phyloP scores from a whole-genome alignment of 2,113 vertebrate species.

The Podarcis raffonei region DNA sequence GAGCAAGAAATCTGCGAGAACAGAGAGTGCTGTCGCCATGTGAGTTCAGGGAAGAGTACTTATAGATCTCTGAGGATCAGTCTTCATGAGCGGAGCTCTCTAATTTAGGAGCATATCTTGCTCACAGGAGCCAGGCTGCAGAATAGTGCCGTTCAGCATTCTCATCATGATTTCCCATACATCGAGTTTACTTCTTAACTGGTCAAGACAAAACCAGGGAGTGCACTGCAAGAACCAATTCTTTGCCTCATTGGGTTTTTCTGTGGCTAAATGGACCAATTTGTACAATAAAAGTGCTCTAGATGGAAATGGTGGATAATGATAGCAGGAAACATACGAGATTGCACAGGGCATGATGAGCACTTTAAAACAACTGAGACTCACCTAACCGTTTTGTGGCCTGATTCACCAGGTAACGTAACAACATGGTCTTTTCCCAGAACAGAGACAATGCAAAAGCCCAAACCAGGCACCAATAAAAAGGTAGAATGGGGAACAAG shows the following conservation, averaged over 20 bases:
- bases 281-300: neutral
- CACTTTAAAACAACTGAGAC: neutral
- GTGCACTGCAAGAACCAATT: neutral
- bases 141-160: neutral
- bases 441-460: constrained; percentile 46
- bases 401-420: constrained; percentile 14
- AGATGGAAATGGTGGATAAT: neutral
- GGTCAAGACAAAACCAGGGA: neutral
- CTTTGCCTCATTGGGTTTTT: neutral
- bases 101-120: neutral
- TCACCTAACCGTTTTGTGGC: neutral
- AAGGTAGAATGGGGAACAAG: constrained; percentile 36
- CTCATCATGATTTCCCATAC: neutral
- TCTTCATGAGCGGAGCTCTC: neutral
- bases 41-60: neutral
- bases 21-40: neutral
- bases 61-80: neutral
- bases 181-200: neutral
- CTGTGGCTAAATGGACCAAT: neutral
- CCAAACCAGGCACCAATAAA: constrained; percentile 34
- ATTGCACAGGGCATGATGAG: neutral
- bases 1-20: neutral
- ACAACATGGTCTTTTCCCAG: rapidly evolving
- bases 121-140: neutral
- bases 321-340: neutral